Evolutionary conservation across 2,113 vertebrate species (phyloP), one percentile per base, ranked within the genome.

Genomic region (Carassius carassius): DNA sequence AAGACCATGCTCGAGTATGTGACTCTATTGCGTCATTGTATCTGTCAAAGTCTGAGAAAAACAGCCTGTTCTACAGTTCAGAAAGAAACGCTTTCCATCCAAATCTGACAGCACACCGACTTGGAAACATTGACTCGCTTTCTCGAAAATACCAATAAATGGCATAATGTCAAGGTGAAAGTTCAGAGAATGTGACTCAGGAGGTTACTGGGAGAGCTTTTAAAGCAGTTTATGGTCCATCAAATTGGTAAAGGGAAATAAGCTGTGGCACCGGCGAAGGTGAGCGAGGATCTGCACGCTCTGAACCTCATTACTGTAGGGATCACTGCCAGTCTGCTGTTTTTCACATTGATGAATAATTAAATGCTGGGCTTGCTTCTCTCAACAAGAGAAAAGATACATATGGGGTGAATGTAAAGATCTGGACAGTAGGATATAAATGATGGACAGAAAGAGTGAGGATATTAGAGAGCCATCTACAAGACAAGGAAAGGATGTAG

Each of bases 181-280:
- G 51, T 58, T 69, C 37, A 29, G 11, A 6, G 37, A 72, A 72
- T 8, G 16, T 14, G 37, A 32, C 77, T 44, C 51, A 35, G 65
- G 54, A 44, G 12, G 16, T 37, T 37, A 84, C 5, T 13, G 19
- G 49, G 37, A 29, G 16, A 37, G 37, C 63, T 79, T 85, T 70
- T 84, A 62, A 74, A 73, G 75, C 25, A 56, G 16, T 81, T n/a
- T 79, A 37, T 84, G 56, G 17, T 83, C 81, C 47, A 60, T 85
- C 84, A 85, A 7, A 78, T 35, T 35, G 65, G 35, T 58, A 6
- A 69, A 72, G 63, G 69, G 79, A 67, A 76, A 76, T 80, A 0
- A 32, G 35, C 67, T 58, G 37, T 80, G 77, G 84, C 51, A 80
- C 56, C 14, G 51, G 49, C 65, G 62, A 85, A 80, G 51, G 65